These are phyloP conservation scores for Hedya salicella DNA, from an alignment of 2,888 invertebrate genomes.

Conservation along the genomic window DNA sequence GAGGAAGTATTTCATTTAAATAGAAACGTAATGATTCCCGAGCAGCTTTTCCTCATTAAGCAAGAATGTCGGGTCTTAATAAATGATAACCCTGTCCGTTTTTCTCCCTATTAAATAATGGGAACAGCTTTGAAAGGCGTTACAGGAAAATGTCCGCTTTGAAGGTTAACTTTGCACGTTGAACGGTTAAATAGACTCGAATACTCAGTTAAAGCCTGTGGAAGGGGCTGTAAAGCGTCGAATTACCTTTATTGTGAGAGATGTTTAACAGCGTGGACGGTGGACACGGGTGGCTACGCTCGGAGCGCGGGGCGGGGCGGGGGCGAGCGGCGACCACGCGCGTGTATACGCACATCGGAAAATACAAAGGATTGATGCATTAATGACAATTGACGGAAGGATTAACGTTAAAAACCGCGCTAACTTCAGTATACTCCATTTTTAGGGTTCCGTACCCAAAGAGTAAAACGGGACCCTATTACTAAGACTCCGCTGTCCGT, in stretches of 20 bases:
- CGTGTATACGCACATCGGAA: no score
- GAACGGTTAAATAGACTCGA: constrained; percentile 7
- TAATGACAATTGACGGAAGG: no score
- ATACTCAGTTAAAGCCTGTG: neutral
- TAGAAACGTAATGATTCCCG: neutral
- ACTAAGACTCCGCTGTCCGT: no score
- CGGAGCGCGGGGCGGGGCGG: neutral
- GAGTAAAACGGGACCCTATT: no score
- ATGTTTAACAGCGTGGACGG: neutral
- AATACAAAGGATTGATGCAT: no score
- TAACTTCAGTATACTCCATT: no score
- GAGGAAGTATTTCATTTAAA: neutral
- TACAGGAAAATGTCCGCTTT: constrained; percentile 4
- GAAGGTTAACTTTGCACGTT: constrained; percentile 3
- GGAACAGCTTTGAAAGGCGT: constrained; percentile 5
- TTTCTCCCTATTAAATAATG: constrained; percentile 12
- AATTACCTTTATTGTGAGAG: constrained; percentile 17
- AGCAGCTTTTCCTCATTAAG: constrained; percentile 15
- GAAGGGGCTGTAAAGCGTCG: neutral
- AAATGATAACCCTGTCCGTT: constrained; percentile 13
- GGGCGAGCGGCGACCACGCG: neutral
- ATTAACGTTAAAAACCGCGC: no score
- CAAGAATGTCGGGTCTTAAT: constrained; percentile 9
- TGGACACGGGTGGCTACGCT: neutral
- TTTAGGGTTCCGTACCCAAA: no score